phyloP scores from a whole-genome alignment of 2,888 invertebrate species.

The Acleris literana region DNA sequence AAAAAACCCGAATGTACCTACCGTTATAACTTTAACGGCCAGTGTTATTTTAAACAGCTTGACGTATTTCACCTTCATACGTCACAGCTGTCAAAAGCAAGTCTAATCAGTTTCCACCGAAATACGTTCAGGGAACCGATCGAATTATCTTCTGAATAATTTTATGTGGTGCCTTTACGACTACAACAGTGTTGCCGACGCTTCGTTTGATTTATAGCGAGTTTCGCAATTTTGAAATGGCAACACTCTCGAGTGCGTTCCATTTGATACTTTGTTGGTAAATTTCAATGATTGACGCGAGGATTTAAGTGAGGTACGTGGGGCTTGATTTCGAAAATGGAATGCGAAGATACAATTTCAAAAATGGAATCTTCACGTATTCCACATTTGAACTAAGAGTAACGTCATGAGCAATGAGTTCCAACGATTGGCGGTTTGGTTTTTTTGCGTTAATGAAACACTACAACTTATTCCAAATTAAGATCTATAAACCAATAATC shows the following conservation, averaged over 20 bases:
- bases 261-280: slow-evolving; percentile 33
- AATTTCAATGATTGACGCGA: slow-evolving; percentile 29
- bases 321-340: background rate
- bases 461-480: too few species aligned
- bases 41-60: slow-evolving; percentile 5
- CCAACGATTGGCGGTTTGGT: too few species aligned
- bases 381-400: too few species aligned
- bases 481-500: too few species aligned
- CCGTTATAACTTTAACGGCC: slow-evolving; percentile 2
- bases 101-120: slow-evolving; percentile 43
- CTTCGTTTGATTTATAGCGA: slow-evolving; percentile 53
- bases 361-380: too few species aligned
- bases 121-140: slow-evolving; percentile 67
- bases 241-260: slow-evolving; percentile 33
- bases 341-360: too few species aligned
- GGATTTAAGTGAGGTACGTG: slow-evolving; percentile 10
- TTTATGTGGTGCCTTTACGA: slow-evolving; percentile 61
- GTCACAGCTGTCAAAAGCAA: slow-evolving; percentile 39
- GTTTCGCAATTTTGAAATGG: slow-evolving; percentile 40
- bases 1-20: background rate
- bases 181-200: slow-evolving; percentile 57
- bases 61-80: slow-evolving; percentile 10
- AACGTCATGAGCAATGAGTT: too few species aligned
- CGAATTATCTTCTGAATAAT: slow-evolving; percentile 68
- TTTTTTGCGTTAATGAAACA: too few species aligned